Conservation (phyloP, 2,888 invertebrate species). For the Prosopocoilus inquinatus region DNA sequence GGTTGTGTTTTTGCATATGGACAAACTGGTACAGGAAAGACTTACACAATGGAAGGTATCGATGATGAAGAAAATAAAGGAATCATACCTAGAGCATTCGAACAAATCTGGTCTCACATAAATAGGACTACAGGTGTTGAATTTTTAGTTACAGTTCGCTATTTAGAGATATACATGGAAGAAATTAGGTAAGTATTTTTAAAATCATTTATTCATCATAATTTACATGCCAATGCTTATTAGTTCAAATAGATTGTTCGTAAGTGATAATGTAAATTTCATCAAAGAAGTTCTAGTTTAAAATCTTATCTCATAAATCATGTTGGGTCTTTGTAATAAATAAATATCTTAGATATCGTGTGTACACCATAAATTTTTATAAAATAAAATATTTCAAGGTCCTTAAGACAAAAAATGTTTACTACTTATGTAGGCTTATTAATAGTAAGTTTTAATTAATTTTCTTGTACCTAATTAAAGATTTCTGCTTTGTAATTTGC, state of each 20-base stretch:
- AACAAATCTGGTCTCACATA: constrained; percentile 96
- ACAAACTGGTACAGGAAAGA: constrained; percentile 95
- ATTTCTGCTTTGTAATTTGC: no score
- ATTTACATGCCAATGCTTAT: not conserved
- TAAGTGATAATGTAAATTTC: no score
- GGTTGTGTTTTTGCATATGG: constrained; percentile 99
- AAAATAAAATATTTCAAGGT: no score
- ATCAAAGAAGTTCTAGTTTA: no score
- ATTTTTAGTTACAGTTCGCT: constrained; percentile 94
- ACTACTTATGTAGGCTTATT: no score
- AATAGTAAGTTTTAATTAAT: no score
- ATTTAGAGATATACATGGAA: constrained; percentile 96
- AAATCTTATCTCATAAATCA: no score
- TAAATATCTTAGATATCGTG: no score
- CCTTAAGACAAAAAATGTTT: no score
- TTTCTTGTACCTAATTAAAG: no score
- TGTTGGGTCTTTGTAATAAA: no score
- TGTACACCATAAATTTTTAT: no score
- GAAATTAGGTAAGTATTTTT: constrained; percentile 64
- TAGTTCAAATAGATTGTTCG: not conserved
- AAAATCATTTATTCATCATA: constrained; percentile 4
- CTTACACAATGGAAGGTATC: constrained; percentile 73
- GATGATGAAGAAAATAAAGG: constrained; percentile 59
- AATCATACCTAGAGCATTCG: constrained; percentile 89
- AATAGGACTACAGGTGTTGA: constrained; percentile 86